A percentile compares a stretch with the other conserved stretches of the same genome.
Conservation (phyloP, 2,113 vertebrate species). For the Hirundichthys speculiger region DNA sequence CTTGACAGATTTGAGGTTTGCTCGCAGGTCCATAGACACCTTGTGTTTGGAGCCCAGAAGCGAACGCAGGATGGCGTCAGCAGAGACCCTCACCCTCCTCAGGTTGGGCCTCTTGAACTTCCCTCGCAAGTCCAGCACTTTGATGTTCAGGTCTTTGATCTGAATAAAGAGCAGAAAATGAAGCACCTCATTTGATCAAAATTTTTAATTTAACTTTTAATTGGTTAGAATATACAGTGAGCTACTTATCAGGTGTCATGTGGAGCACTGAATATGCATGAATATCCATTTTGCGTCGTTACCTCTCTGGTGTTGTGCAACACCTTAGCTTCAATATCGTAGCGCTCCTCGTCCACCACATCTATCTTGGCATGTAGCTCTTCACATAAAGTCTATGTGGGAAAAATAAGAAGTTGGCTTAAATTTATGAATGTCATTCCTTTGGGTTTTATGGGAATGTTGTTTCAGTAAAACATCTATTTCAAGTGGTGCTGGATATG, state of each 20-base stretch:
- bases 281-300: not conserved
- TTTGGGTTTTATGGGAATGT: too few species aligned
- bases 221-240: too few species aligned
- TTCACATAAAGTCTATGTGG: slow-evolving; percentile 59
- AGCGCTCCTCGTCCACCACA: slow-evolving; percentile 94
- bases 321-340: slow-evolving; percentile 94
- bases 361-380: slow-evolving; percentile 90
- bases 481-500: too few species aligned
- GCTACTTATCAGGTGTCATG: too few species aligned
- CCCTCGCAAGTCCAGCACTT: slow-evolving; percentile 92
- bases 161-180: slow-evolving; percentile 24
- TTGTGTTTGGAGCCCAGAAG: slow-evolving; percentile 98
- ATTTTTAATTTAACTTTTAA: not conserved
- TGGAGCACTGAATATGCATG: not conserved
- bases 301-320: slow-evolving; percentile 84
- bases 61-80: slow-evolving; percentile 95
- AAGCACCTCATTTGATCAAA: not conserved
- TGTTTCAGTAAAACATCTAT: too few species aligned
- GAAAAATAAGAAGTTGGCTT: not conserved
- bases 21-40: slow-evolving; percentile 95
- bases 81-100: slow-evolving; percentile 91
- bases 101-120: slow-evolving; percentile 95
- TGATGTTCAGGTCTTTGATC: slow-evolving; percentile 97
- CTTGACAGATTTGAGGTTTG: slow-evolving; percentile 98
- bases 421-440: not conserved